phyloP scores from a whole-genome alignment of 2,888 invertebrate genomes.

The Hypomecis punctinalis region DNA sequence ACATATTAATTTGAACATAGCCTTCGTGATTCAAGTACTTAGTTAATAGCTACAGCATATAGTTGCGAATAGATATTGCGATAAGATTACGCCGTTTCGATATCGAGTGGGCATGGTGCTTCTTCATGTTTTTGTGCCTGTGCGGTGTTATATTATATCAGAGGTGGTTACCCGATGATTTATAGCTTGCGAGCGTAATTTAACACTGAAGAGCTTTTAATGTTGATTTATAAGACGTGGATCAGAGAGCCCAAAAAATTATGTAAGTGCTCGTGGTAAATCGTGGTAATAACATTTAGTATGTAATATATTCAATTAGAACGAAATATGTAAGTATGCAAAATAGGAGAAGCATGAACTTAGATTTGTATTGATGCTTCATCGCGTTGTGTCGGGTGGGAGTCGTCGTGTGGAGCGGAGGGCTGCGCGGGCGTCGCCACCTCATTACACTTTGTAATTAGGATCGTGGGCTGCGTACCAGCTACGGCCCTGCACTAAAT shows the following conservation, averaged over 20 bases:
- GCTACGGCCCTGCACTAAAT: conserved; percentile 76
- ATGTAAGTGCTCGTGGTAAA: background rate
- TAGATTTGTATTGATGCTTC: conserved; percentile 41
- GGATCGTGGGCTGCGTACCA: conserved; percentile 72
- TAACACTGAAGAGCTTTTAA: conserved; percentile 23
- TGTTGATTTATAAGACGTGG: conserved; percentile 19
- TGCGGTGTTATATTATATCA: conserved; percentile 32
- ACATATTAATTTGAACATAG: conserved; percentile 55
- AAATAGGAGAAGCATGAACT: conserved; percentile 8
- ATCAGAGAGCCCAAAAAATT: background rate
- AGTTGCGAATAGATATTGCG: conserved; percentile 49
- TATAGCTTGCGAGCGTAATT: conserved; percentile 25
- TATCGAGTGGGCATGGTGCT: conserved; percentile 35
- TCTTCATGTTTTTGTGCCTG: conserved; percentile 32
- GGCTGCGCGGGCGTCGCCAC: conserved; percentile 58
- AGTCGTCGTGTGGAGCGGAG: conserved; percentile 47
- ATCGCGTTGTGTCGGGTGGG: conserved; percentile 44
- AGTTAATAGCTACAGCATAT: conserved; percentile 33
- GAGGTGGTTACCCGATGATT: conserved; percentile 32
- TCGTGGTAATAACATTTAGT: background rate
- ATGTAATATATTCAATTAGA: background rate
- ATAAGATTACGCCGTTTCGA: conserved; percentile 48
- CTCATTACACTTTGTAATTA: conserved; percentile 84
- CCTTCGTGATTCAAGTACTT: conserved; percentile 46
- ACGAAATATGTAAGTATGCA: background rate